Conservation (phyloP, 2,888 invertebrate species). For the Cataglyphis rosenhaueri region DNA sequence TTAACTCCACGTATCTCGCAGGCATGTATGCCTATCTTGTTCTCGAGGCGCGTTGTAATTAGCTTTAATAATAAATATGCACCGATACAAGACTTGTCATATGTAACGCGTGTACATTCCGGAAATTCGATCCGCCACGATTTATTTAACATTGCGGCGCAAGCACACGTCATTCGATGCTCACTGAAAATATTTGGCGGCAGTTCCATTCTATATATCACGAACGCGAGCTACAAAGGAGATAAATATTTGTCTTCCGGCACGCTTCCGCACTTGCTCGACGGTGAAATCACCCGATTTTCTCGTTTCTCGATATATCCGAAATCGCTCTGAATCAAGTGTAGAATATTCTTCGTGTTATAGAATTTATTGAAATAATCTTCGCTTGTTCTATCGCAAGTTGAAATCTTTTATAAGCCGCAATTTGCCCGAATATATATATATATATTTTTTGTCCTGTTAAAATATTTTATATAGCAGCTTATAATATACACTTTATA, state of each 20-base stretch:
- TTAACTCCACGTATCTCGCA: conserved; percentile 34
- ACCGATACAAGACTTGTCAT: background rate
- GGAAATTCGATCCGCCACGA: background rate
- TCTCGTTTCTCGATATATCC: conserved; percentile 32
- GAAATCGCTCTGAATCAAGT: conserved; percentile 24
- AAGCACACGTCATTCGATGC: background rate
- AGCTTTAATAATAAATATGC: conserved; percentile 42
- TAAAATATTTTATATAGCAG: background rate
- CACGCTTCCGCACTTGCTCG: conserved; percentile 32
- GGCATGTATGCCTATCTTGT: background rate
- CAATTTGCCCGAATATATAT: background rate
- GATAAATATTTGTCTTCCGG: conserved; percentile 55
- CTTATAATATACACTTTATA: background rate
- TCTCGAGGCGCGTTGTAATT: conserved; percentile 26
- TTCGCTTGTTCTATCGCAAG: background rate
- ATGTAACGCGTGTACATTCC: background rate
- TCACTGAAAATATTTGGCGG: conserved; percentile 35
- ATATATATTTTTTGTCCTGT: background rate
- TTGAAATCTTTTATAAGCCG: background rate
- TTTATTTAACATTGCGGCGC: background rate
- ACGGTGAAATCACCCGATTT: conserved; percentile 47
- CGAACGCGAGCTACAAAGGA: conserved; percentile 29
- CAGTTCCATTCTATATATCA: conserved; percentile 17
- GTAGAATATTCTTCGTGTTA: background rate
- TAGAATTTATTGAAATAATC: conserved; percentile 22